phyloP scores from a whole-genome alignment of 2,113 vertebrate species.

The Colinus virginianus region DNA sequence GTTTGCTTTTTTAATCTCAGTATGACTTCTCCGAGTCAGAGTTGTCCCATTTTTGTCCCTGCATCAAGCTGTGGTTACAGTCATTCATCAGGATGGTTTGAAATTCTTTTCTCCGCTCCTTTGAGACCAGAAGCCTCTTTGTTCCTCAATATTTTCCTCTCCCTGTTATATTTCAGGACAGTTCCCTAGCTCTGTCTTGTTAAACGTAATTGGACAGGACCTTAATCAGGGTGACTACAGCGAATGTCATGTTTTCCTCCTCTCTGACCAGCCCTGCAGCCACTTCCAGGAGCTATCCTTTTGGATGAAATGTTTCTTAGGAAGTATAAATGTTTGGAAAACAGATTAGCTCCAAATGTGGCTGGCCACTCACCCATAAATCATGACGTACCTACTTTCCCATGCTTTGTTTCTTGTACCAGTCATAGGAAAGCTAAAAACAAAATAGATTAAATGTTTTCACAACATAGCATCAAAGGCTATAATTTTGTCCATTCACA shows the following conservation, averaged over 20 bases:
- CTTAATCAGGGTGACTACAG: conserved; percentile 5
- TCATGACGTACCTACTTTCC: conserved; percentile 49
- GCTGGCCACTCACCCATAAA: conserved; percentile 48
- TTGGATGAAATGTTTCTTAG: conserved; percentile 39
- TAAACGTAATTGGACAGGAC: conserved; percentile 47
- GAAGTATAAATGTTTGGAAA: conserved; percentile 66
- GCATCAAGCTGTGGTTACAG: conserved; percentile 17
- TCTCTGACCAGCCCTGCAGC: neutral
- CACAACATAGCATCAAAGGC: conserved; percentile 25
- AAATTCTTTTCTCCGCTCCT: conserved; percentile 32
- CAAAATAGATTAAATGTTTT: conserved; percentile 63
- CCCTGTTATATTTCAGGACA: neutral
- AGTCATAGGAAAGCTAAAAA: conserved; percentile 52
- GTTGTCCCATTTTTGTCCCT: conserved; percentile 25
- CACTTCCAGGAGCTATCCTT: conserved; percentile 48
- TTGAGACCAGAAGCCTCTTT: conserved; percentile 32
- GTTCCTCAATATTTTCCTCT: conserved; percentile 41
- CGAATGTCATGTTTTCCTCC: conserved; percentile 33
- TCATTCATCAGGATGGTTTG: conserved; percentile 16
- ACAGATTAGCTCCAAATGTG: conserved; percentile 69
- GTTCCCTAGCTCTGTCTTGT: conserved; percentile 23
- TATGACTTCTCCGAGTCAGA: neutral
- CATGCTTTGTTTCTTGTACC: conserved; percentile 59
- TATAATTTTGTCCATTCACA: conserved; percentile 25
- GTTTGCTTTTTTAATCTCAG: conserved; percentile 31